A percentile compares a stretch with the other conserved stretches of the same genome.
These are phyloP conservation scores for Tachycineta bicolor DNA, from an alignment of 2,113 vertebrate species.

Conservation along the genomic window DNA sequence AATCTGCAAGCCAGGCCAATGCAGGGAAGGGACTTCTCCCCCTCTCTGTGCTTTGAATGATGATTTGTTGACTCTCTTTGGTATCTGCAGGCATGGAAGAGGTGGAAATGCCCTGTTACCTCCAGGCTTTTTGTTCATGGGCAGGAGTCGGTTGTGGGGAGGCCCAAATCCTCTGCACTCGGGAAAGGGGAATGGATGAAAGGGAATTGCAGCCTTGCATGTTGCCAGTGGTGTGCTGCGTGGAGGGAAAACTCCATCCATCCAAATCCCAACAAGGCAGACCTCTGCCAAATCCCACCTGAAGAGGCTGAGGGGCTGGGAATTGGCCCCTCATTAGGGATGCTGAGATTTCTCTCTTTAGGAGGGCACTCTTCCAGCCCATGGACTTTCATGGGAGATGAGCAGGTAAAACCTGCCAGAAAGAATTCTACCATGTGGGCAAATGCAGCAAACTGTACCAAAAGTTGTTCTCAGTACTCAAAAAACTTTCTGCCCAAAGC, in stretches of 20 bases:
- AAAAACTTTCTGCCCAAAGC: background rate
- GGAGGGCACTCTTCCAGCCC: background rate
- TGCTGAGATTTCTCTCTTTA: background rate
- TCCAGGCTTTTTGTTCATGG: background rate
- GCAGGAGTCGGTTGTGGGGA: background rate
- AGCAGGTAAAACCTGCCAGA: background rate
- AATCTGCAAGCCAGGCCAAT: background rate
- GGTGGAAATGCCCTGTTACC: background rate
- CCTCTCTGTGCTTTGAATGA: background rate
- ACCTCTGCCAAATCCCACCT: background rate
- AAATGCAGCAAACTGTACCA: background rate
- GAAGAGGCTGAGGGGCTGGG: background rate
- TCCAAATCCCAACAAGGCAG: background rate
- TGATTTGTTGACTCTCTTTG: background rate
- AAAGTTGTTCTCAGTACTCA: background rate
- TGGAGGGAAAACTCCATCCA: background rate
- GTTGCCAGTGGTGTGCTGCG: background rate
- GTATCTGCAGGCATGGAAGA: background rate
- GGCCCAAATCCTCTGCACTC: background rate
- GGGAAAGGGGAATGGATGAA: background rate
- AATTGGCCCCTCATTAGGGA: background rate
- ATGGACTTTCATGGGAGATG: background rate
- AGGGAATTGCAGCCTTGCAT: background rate
- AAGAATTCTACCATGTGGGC: background rate
- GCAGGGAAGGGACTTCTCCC: rapidly evolving